A percentile compares a stretch with the other conserved stretches of the same genome.
Evolutionary conservation across 1,140 invertebrate genomes (phyloP).

Genomic region (Anadara kagoshimensis): DNA sequence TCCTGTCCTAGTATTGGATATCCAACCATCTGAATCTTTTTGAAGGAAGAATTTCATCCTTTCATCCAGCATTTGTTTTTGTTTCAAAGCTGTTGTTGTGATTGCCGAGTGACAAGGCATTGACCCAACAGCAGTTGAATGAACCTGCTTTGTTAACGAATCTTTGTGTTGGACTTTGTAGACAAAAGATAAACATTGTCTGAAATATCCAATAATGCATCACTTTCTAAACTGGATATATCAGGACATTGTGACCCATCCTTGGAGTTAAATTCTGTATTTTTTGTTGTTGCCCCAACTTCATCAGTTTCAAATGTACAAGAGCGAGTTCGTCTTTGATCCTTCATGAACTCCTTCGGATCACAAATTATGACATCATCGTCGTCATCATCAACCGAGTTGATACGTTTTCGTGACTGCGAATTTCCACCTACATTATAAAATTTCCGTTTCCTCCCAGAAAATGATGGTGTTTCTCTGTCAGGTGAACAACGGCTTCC

Average conservation of each 20-base stretch:
- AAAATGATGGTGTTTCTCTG: conserved; percentile 26
- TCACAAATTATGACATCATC: conserved; percentile 6
- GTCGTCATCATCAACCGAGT: conserved; percentile 7
- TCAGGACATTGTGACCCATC: conserved; percentile 29
- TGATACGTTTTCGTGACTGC: conserved; percentile 4
- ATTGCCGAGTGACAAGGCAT: conserved; percentile 31
- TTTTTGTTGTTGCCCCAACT: background rate
- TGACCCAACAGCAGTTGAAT: conserved; percentile 44
- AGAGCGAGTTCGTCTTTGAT: conserved; percentile 7
- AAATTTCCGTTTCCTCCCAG: conserved; percentile 38
- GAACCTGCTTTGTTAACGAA: conserved; percentile 4
- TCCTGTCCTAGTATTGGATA: too few relatives aligned
- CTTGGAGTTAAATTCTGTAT: background rate
- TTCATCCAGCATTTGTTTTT: conserved; percentile 47
- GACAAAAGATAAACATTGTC: conserved; percentile 12
- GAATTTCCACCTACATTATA: conserved; percentile 1
- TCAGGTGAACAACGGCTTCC: conserved; percentile 37
- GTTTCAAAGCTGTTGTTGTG: conserved; percentile 48
- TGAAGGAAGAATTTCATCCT: conserved; percentile 42
- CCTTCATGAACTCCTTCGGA: background rate
- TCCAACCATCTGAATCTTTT: conserved; percentile 9
- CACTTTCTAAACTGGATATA: conserved; percentile 49
- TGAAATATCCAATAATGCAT: conserved; percentile 46
- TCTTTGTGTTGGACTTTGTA: background rate
- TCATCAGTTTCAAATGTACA: conserved; percentile 19